Evolutionary conservation across 2,113 vertebrate genomes (phyloP).

Genomic region (Promerops cafer): DNA sequence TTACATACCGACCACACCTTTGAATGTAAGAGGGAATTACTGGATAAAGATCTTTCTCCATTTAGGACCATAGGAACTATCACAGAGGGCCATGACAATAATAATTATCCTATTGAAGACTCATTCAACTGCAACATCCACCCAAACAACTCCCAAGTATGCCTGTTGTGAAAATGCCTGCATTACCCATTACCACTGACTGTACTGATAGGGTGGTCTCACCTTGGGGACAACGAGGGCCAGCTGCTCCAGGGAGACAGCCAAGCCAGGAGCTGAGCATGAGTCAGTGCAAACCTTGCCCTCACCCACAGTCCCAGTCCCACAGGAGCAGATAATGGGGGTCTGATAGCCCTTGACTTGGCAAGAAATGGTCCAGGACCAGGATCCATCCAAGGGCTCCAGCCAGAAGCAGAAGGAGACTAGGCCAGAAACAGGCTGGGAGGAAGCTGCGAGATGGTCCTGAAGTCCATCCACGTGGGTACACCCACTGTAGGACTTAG

Average conservation of each 20-base stretch:
- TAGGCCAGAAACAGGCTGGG: not conserved
- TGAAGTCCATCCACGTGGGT: not conserved
- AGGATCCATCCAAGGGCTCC: not conserved
- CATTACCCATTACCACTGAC: not conserved
- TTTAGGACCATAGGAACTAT: not conserved
- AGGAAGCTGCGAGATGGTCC: not conserved
- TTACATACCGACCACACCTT: not conserved
- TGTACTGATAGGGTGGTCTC: not conserved
- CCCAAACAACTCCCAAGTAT: not conserved
- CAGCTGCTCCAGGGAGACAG: not conserved
- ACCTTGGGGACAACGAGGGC: not conserved
- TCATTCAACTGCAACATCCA: not conserved
- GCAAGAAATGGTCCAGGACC: not conserved
- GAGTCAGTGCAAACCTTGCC: not conserved
- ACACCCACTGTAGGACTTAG: rapidly evolving
- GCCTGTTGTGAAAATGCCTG: not conserved
- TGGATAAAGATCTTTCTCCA: not conserved
- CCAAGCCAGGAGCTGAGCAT: not conserved
- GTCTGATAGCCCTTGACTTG: not conserved
- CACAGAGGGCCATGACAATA: not conserved
- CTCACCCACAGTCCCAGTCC: not conserved
- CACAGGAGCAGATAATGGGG: not conserved
- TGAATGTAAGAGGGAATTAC: not conserved
- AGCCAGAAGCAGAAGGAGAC: not conserved
- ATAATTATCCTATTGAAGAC: not conserved